Conservation (phyloP, 92 coral and sea anemone genomes). For the Metridium senile region DNA sequence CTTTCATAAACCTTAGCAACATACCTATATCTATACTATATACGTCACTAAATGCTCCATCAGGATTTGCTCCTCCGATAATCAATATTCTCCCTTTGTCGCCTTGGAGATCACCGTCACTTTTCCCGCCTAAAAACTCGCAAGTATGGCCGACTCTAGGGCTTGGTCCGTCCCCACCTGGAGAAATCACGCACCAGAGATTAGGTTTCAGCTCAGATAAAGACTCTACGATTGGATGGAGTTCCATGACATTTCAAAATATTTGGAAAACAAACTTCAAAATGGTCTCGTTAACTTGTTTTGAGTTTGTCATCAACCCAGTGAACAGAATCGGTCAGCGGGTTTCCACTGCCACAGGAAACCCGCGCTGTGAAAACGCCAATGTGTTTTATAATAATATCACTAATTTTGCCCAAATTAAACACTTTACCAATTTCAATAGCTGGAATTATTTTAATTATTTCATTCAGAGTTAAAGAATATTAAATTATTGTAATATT, state of each 20-base stretch:
- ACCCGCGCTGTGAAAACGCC: not conserved
- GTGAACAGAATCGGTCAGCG: not conserved
- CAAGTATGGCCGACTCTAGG: conserved; percentile 92
- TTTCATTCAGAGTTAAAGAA: not conserved
- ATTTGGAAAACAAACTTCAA: not conserved
- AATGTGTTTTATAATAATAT: too few species aligned
- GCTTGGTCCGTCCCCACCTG: conserved; percentile 91
- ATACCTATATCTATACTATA: conserved; percentile 77
- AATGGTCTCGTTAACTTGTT: too few species aligned
- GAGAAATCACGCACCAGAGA: conserved; percentile 93
- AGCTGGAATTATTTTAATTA: too few species aligned
- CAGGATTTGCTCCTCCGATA: conserved; percentile 97
- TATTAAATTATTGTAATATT: not conserved
- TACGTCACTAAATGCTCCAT: conserved; percentile 88
- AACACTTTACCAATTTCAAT: too few species aligned
- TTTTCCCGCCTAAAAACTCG: conserved; percentile 39
- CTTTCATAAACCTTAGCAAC: not conserved
- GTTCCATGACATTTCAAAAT: conserved; percentile 65
- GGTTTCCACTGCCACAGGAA: not conserved
- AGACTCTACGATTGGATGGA: conserved; percentile 86
- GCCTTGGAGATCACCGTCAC: conserved; percentile 10
- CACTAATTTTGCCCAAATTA: too few species aligned
- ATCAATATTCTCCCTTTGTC: conserved; percentile 54
- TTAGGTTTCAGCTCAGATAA: conserved; percentile 66
- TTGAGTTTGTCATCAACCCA: too few species aligned